Evolutionary conservation across 2,888 invertebrate species (phyloP), one percentile per base, ranked within the genome.

Genomic region (Dorcus parallelipipedus): DNA sequence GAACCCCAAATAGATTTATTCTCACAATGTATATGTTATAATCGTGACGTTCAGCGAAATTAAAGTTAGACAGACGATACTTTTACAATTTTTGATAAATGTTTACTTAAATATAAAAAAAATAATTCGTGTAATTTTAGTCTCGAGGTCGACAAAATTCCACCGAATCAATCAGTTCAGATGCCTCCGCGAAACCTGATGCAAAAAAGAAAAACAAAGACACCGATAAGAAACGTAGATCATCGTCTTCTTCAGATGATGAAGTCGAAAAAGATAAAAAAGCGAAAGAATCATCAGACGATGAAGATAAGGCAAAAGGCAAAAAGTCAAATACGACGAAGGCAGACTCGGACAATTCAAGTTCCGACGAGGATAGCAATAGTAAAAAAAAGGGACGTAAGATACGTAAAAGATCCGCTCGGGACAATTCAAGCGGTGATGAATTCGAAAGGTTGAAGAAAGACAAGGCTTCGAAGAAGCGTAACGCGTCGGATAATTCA

Each of bases 401-500:
- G 41, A 33, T 58, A 9, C 26, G 74, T 0, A 75, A 77, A 47
- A 70, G 71, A 74, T 74, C 76, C 14, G 78, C 70, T 10, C 63
- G 77, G 47, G 81, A 58, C 2, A 68, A 69, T 8, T 64, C 67
- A 4, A 70, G 71, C 38, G 63, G 67, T 0, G 67, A 60, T 48
- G 61, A 65, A 55, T 26, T 52, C n/a, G 38, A 61, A 40, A 65
- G 56, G 40, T 55, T 43, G 50, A 57, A 53, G 41, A 56, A 17
- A 42, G 39, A 48, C 33, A 49, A 56, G 9, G 53, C 54, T 3
- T 58, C 57, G 26, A 56, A 52, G 45, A 67, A 63, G 43, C 57
- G 51, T 10, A 43, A 54, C 42, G 17, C 47, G 9, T 40, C 79
- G 49, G 79, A 81, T 0, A 81, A 81, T 0, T 81, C 81, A 0